A percentile compares a stretch with the other conserved stretches of the same genome.
Conservation (phyloP, 2,113 vertebrate genomes). For the Pachyramphus minor region DNA sequence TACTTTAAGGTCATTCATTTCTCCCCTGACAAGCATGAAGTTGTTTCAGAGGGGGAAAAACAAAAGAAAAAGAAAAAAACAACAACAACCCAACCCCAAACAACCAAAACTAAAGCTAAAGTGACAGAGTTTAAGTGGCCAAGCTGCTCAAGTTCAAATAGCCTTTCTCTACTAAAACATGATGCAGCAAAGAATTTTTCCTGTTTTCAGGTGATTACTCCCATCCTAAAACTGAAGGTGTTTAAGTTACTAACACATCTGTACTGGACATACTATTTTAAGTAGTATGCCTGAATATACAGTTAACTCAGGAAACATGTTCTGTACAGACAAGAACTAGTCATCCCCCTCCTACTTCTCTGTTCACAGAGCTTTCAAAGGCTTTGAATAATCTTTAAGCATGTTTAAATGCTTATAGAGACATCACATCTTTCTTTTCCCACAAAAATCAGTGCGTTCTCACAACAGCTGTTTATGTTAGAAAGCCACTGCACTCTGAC, state of each 20-base stretch:
- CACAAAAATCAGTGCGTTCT: not conserved
- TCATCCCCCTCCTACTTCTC: not conserved
- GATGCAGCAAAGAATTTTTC: not conserved
- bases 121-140: not conserved
- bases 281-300: not conserved
- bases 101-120: not conserved
- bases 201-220: not conserved
- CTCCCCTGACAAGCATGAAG: not conserved
- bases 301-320: not conserved
- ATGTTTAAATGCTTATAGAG: not conserved
- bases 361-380: not conserved
- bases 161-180: not conserved
- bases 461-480: not conserved
- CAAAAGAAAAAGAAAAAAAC: not conserved
- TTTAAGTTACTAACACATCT: not conserved
- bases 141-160: not conserved
- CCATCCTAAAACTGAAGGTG: not conserved
- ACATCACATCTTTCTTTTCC: not conserved
- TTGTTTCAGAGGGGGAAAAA: not conserved
- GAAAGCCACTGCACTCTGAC: not conserved
- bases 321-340: not conserved
- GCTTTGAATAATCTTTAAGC: not conserved
- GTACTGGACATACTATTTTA: not conserved
- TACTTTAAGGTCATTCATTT: not conserved
- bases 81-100: not conserved